These are phyloP conservation scores for Leptopterna dolabrata DNA, from an alignment of 2,888 invertebrate species.

Conservation along the genomic window DNA sequence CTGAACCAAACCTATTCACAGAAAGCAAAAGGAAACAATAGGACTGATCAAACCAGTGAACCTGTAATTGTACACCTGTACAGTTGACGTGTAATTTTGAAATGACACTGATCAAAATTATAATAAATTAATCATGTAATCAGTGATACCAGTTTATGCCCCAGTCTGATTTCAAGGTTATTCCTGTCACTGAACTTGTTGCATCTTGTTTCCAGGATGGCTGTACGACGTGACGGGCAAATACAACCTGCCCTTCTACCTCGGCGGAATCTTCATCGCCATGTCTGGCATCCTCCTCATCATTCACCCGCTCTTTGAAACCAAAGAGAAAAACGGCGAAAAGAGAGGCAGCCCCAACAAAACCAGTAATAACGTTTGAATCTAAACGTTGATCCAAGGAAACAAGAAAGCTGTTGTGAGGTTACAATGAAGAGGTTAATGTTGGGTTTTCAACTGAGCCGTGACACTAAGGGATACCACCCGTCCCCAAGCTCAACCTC, in stretches of 20 bases:
- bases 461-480: too few species aligned
- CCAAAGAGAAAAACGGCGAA: constrained; percentile 24
- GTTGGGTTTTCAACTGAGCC: too few species aligned
- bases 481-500: not conserved
- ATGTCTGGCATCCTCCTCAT: constrained; percentile 77
- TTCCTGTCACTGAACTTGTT: not conserved
- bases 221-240: constrained; percentile 81
- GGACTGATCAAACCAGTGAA: too few species aligned
- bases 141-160: too few species aligned
- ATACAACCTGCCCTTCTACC: constrained; percentile 83
- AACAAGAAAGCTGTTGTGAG: not conserved
- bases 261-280: constrained; percentile 83
- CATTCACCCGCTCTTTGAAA: constrained; percentile 66
- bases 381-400: not conserved
- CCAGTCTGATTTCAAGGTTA: too few species aligned
- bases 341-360: constrained; percentile 41
- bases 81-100: too few species aligned
- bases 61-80: too few species aligned
- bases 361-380: constrained; percentile 46
- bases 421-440: not conserved
- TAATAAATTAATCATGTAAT: too few species aligned
- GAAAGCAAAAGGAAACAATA: too few species aligned
- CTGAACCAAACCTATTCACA: too few species aligned
- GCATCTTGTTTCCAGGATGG: constrained; percentile 73
- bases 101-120: too few species aligned